Conservation (phyloP, 2,113 vertebrate species). For the Stegostoma tigrinum region DNA sequence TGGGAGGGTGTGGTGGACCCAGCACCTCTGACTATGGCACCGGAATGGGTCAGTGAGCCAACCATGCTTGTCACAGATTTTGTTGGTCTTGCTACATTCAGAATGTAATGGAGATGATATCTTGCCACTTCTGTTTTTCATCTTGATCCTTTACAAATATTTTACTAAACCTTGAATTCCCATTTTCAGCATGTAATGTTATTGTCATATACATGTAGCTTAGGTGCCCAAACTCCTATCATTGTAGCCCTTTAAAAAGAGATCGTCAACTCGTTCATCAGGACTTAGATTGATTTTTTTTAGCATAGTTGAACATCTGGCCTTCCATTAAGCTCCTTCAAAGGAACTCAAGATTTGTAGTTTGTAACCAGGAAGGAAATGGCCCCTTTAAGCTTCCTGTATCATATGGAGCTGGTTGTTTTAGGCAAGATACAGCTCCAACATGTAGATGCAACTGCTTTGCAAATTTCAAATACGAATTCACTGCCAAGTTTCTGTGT, state of each 20-base stretch:
- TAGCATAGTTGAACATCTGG: neutral
- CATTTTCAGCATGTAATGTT: neutral
- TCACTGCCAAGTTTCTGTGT: neutral
- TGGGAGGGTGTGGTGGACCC: neutral
- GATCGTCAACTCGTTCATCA: neutral
- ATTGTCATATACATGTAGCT: neutral
- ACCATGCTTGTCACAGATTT: too few relatives aligned
- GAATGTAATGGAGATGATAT: neutral
- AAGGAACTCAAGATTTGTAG: neutral
- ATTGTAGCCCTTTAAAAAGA: neutral
- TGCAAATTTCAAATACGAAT: neutral
- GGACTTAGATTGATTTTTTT: neutral
- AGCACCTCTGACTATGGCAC: neutral
- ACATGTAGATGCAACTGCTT: neutral
- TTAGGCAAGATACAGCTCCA: neutral
- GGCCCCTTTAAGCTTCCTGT: neutral
- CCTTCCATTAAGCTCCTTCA: neutral
- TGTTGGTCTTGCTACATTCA: neutral
- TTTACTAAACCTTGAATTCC: neutral
- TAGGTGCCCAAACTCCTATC: neutral
- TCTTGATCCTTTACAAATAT: neutral
- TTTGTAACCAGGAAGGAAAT: constrained; percentile 21
- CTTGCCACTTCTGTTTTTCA: neutral
- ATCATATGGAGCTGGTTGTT: neutral
- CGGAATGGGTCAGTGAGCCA: neutral